These are phyloP conservation scores for Tyrannus savana DNA, from an alignment of 2,113 vertebrate species.

Conservation along the genomic window DNA sequence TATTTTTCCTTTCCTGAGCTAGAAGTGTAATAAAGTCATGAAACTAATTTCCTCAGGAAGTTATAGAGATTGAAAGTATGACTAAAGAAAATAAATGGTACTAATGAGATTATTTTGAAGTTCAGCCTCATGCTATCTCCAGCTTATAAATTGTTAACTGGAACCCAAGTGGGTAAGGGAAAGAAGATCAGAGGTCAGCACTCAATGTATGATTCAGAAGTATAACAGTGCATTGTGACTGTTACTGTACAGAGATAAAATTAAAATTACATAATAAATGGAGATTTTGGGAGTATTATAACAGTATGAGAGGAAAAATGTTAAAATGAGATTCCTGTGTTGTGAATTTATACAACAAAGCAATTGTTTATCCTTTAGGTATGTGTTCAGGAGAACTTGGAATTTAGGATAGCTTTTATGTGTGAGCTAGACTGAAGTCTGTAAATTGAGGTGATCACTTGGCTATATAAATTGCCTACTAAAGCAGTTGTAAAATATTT, in stretches of 20 bases:
- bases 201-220: neutral
- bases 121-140: neutral
- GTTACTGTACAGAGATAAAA: neutral
- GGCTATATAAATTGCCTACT: neutral
- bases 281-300: neutral
- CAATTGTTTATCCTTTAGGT: neutral
- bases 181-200: neutral
- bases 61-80: neutral
- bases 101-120: conserved; percentile 23
- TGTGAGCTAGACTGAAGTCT: neutral
- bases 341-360: neutral
- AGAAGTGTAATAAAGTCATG: neutral
- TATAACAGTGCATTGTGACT: neutral
- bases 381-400: neutral
- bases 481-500: conserved; percentile 5
- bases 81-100: conserved; percentile 15
- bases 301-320: neutral
- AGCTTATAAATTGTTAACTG: neutral
- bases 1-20: neutral
- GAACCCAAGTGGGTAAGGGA: neutral
- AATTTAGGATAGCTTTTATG: neutral
- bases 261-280: neutral
- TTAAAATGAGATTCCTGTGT: neutral
- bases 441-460: neutral
- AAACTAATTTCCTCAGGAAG: conserved; percentile 13